A percentile compares a stretch with the other conserved stretches of the same genome.
These are phyloP conservation scores for Archips crataeganus DNA, from an alignment of 2,888 invertebrate genomes.

Conservation along the genomic window DNA sequence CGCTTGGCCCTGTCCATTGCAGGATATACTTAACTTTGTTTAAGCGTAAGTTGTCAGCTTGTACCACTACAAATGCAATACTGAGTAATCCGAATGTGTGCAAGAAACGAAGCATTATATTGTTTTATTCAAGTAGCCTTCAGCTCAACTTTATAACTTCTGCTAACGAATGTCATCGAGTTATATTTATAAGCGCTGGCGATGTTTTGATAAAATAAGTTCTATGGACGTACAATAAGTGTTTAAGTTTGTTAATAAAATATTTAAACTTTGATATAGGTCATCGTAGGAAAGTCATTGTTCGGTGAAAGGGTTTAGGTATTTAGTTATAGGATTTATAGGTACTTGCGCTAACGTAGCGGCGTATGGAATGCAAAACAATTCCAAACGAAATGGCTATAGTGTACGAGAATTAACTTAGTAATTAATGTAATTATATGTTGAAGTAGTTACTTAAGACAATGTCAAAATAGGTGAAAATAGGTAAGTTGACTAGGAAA, in stretches of 20 bases:
- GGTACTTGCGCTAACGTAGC: not conserved
- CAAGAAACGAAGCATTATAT: slow-evolving; percentile 1
- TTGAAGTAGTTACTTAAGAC: too few species aligned
- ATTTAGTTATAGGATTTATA: not conserved
- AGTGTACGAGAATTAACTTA: too few species aligned
- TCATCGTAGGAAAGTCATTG: not conserved
- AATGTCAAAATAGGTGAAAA: too few species aligned
- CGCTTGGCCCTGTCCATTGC: not conserved
- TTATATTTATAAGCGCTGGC: not conserved
- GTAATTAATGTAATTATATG: too few species aligned
- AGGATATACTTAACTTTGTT: slow-evolving; percentile 5
- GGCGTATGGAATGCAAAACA: not conserved
- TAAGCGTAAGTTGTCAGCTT: not conserved
- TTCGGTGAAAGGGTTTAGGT: not conserved
- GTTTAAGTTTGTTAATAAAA: slow-evolving; percentile 3
- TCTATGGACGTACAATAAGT: not conserved
- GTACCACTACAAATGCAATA: not conserved
- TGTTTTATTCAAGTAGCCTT: not conserved
- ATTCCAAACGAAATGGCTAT: not conserved
- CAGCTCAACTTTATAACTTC: not conserved
- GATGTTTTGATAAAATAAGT: not conserved
- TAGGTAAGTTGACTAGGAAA: too few species aligned
- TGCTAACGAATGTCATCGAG: not conserved
- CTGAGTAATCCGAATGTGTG: not conserved
- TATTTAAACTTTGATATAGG: slow-evolving; percentile 3